Evolutionary conservation across 2,888 invertebrate species (phyloP), one percentile per base, ranked within the genome.

Genomic region (Lithophane semibrunnea): DNA sequence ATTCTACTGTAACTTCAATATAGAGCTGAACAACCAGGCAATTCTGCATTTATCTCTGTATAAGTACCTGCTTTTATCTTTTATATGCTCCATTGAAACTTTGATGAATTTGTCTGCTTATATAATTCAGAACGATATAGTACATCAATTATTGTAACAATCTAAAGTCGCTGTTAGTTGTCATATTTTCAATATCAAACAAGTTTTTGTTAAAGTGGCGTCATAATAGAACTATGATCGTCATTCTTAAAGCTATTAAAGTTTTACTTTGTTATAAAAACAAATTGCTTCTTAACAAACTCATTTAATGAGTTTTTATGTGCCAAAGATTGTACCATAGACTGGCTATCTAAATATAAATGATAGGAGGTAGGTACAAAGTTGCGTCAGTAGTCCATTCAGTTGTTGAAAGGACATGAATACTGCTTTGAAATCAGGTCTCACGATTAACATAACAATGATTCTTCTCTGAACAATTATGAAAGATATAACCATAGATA

Each of bases 361-460:
- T 42, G 29, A 65, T 74, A 61, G 67, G 16, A 21, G 67, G 42
- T 79, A 69, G 13, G 47, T 73, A 65, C 37, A 24, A 21, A 58
- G 58, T 85, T 79, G 67, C 75, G 69, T 88, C 85, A 86, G 58
- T 81, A 37, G 63, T 64, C 76, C 60, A 74, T 81, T 87, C 47
- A 63, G 58, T 74, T 67, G 75, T 69, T 80, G 75, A 84, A 86
- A 80, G 70, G 76, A 82, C 65, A 76, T 79, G 68, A 56, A 74
- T 77, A 71, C 73, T 75, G 71, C 81, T 81, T 82, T 85, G 84
- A 80, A 86, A 75, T 67, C 84, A 74, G 73, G 68, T 88, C 84
- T 83, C 83, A 85, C 60, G 3, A 89, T 89, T 89, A 79, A 64
- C 88, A 88, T 88, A 81, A 89, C 85, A 88, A 88, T 85, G 74